These are phyloP conservation scores for Oxygymnocypris stewartii DNA, from an alignment of 2,113 vertebrate genomes.

Conservation along the genomic window DNA sequence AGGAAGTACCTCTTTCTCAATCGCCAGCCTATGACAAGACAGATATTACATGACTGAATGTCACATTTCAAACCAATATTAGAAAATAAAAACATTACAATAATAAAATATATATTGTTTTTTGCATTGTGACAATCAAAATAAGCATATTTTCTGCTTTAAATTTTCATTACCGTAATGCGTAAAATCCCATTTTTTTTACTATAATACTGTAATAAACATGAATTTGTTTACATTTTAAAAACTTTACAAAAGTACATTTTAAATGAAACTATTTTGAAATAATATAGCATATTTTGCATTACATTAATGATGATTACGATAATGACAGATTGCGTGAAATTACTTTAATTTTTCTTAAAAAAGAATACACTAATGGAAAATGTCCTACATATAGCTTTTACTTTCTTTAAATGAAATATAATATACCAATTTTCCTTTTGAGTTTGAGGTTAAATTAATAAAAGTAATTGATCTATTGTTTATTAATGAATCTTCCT, in stretches of 20 bases:
- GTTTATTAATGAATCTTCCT: not conserved
- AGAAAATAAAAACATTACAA: not conserved
- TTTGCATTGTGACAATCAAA: not conserved
- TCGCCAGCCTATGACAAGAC: conserved; percentile 85
- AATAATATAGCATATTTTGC: not conserved
- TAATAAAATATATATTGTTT: not conserved
- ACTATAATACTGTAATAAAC: not conserved
- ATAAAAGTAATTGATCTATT: too few relatives aligned
- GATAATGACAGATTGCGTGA: not conserved
- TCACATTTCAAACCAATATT: not conserved
- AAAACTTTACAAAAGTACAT: not conserved
- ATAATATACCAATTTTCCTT: not conserved
- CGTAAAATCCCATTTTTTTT: not conserved
- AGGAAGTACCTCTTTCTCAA: conserved; percentile 96
- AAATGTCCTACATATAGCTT: not conserved
- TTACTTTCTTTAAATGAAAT: not conserved
- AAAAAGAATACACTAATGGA: not conserved
- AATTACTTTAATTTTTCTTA: not conserved
- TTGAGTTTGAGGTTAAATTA: not conserved
- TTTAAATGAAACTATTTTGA: not conserved
- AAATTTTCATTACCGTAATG: not conserved
- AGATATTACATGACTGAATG: not conserved
- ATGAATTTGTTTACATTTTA: not conserved
- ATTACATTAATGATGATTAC: not conserved
- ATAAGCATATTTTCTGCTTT: not conserved